Evolutionary conservation across 1,140 invertebrate genomes (phyloP).

Genomic region (Neomicropteryx cornuta): DNA sequence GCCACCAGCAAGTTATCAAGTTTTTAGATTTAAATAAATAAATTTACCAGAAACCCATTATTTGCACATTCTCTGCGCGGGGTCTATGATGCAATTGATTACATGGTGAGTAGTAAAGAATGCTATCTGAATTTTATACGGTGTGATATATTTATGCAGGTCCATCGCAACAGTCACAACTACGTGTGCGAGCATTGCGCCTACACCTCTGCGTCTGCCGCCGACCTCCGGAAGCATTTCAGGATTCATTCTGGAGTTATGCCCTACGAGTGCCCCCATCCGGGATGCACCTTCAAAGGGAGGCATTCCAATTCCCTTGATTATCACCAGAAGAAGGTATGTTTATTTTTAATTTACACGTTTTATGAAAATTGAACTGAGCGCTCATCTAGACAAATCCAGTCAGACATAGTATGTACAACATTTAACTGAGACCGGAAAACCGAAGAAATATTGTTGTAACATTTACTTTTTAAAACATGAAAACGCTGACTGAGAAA

Average conservation of each 20-base stretch:
- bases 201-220: neutral
- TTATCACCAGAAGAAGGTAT: constrained; percentile 16
- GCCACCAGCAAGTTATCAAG: too few relatives aligned
- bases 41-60: too few relatives aligned
- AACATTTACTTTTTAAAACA: neutral
- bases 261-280: constrained; percentile 12
- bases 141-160: too few relatives aligned
- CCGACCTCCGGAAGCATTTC: constrained; percentile 12
- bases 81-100: too few relatives aligned
- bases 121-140: too few relatives aligned
- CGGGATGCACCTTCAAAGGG: constrained; percentile 12
- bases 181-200: neutral
- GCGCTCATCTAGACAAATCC: neutral
- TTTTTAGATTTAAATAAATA: too few relatives aligned
- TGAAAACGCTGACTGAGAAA: neutral
- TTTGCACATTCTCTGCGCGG: too few relatives aligned
- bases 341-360: neutral
- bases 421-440: neutral
- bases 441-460: neutral
- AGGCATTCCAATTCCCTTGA: constrained; percentile 15
- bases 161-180: neutral
- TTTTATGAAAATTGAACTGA: neutral
- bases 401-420: neutral
- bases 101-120: too few relatives aligned
- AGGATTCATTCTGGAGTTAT: constrained; percentile 15